phyloP scores from a whole-genome alignment of 2,888 invertebrate species.

The Agrotis exclamationis region DNA sequence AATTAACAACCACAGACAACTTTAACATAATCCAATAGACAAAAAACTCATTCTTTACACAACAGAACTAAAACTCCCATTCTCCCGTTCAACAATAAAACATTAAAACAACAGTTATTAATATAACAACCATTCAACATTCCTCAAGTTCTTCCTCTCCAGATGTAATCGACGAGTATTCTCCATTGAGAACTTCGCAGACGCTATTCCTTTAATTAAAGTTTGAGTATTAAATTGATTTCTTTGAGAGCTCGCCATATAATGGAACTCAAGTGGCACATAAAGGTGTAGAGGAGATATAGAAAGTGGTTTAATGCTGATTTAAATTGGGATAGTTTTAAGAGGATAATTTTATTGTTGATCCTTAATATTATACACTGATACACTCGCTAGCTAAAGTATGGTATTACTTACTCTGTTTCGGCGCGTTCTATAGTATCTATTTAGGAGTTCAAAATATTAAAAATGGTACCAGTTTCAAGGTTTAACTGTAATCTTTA shows the following conservation, averaged over 20 bases:
- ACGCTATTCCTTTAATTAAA: slow-evolving; percentile 70
- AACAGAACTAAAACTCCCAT: background rate
- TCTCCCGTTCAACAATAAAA: background rate
- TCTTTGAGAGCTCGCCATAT: slow-evolving; percentile 51
- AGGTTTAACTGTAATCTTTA: too few species aligned
- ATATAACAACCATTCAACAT: slow-evolving; percentile 29
- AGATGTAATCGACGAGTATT: slow-evolving; percentile 48
- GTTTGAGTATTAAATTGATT: slow-evolving; percentile 73
- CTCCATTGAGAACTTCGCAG: slow-evolving; percentile 62
- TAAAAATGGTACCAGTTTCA: too few species aligned
- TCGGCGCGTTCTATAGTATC: too few species aligned
- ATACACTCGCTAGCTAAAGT: too few species aligned
- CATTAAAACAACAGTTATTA: slow-evolving; percentile 18
- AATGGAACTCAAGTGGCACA: slow-evolving; percentile 51
- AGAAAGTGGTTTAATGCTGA: slow-evolving; percentile 25
- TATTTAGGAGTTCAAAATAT: too few species aligned
- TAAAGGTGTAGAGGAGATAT: slow-evolving; percentile 39
- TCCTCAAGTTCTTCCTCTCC: slow-evolving; percentile 26
- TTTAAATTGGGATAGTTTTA: slow-evolving; percentile 40
- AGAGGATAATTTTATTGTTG: background rate
- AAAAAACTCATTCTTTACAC: background rate
- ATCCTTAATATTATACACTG: too few species aligned
- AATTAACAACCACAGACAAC: too few species aligned
- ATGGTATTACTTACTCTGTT: too few species aligned
- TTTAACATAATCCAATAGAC: background rate